Conservation (phyloP, 2,888 invertebrate species). For the Harpagoxenus sublaevis region DNA sequence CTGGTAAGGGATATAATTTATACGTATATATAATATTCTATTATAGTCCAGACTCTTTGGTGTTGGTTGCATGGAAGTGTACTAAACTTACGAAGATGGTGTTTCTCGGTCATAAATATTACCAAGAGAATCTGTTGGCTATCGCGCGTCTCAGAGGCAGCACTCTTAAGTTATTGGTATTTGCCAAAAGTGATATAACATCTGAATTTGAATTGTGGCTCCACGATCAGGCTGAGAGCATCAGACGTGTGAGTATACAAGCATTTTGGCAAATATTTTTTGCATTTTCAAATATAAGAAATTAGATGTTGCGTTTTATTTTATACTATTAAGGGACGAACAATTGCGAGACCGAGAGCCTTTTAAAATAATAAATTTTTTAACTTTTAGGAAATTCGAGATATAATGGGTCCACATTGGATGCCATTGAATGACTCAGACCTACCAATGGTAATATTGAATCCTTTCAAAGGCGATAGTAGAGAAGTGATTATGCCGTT, state of each 20-base stretch:
- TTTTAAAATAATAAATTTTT: constrained; percentile 11
- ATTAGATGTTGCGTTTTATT: background rate
- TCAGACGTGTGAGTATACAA: constrained; percentile 77
- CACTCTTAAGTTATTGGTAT: constrained; percentile 87
- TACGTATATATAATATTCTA: constrained; percentile 20
- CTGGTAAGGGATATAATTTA: background rate
- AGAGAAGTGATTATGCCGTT: constrained; percentile 88
- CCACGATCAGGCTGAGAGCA: constrained; percentile 71
- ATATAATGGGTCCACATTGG: constrained; percentile 88
- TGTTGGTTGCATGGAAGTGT: constrained; percentile 90
- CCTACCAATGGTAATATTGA: constrained; percentile 88
- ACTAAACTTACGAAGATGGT: constrained; percentile 88
- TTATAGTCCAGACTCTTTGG: constrained; percentile 88
- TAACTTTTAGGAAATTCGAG: constrained; percentile 87
- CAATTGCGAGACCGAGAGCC: background rate
- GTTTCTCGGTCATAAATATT: constrained; percentile 88
- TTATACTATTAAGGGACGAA: background rate
- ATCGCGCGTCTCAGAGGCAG: constrained; percentile 89
- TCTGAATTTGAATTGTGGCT: constrained; percentile 75
- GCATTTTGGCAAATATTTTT: background rate
- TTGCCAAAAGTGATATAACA: constrained; percentile 87
- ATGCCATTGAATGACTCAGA: constrained; percentile 87
- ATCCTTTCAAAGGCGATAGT: constrained; percentile 87
- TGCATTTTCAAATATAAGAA: background rate
- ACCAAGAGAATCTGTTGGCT: constrained; percentile 89